Percentiles rank a stretch among this genome's conserved stretches.
Conservation (phyloP, 2,797 vertebrate species). For the Cottoperca gobio region DNA sequence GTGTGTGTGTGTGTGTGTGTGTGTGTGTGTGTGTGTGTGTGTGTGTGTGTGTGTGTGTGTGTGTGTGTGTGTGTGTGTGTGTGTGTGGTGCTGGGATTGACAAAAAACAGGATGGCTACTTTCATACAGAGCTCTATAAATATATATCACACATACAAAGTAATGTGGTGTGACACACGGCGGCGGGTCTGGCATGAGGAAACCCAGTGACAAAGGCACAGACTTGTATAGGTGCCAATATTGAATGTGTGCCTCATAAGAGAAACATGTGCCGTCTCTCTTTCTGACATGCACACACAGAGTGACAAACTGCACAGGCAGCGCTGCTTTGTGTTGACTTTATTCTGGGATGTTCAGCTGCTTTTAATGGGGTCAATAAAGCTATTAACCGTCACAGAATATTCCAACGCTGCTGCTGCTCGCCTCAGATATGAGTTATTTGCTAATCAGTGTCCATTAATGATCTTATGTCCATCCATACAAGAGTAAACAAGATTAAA, state of each 20-base stretch:
- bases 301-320: conserved; percentile 70
- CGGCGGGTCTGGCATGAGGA: conserved; percentile 22
- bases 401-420: conserved; percentile 59
- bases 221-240: conserved; percentile 49
- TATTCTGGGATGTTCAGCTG: conserved; percentile 80
- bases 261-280: conserved; percentile 63
- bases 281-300: conserved; percentile 33
- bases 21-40: neutral
- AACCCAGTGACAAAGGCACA: conserved; percentile 51
- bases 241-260: conserved; percentile 59
- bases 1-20: conserved; percentile 16
- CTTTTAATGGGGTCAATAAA: conserved; percentile 83
- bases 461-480: conserved; percentile 38
- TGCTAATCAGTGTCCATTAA: conserved; percentile 60
- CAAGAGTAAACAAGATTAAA: conserved; percentile 38
- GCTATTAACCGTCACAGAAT: conserved; percentile 76
- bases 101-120: neutral
- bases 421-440: conserved; percentile 45
- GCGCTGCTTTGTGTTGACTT: conserved; percentile 78
- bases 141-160: neutral
- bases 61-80: conserved; percentile 7
- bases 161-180: neutral
- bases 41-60: neutral
- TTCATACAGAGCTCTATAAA: neutral
- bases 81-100: neutral